Conservation (phyloP, 2,797 vertebrate genomes). For the Distichodus sexfasciatus region DNA sequence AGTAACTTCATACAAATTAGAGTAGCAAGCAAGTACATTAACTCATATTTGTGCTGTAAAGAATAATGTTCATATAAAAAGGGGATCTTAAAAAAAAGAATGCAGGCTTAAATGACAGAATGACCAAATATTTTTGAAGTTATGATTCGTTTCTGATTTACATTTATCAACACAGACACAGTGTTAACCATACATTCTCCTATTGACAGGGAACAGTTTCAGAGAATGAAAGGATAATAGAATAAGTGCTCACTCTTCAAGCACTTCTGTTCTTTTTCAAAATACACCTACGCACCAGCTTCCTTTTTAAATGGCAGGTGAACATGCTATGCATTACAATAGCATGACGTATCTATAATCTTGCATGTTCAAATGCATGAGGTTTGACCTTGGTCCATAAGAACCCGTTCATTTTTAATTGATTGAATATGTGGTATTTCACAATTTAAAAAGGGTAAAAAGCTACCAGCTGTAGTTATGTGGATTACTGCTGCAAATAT, state of each 20-base stretch:
- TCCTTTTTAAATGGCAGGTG: not conserved
- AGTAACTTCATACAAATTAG: not conserved
- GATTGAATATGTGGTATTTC: slow-evolving; percentile 23
- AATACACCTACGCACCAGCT: not conserved
- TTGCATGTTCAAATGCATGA: not conserved
- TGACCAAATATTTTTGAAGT: not conserved
- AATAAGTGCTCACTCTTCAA: slow-evolving; percentile 17
- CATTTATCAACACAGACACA: not conserved
- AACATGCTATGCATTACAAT: not conserved
- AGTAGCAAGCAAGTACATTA: not conserved
- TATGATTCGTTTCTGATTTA: not conserved
- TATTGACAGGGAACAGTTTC: not conserved
- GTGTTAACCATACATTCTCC: not conserved
- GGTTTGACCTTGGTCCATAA: not conserved
- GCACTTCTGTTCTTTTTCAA: not conserved
- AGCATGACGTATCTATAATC: not conserved
- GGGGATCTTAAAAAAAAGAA: not conserved
- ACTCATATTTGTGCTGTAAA: not conserved
- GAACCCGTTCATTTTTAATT: slow-evolving; percentile 17
- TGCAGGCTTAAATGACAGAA: not conserved
- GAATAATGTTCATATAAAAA: not conserved
- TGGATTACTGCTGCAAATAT: not conserved
- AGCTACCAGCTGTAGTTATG: not conserved
- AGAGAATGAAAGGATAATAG: not conserved
- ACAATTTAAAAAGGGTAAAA: not conserved